Percentiles rank a stretch among this genome's conserved stretches.
Evolutionary conservation across 2,888 invertebrate genomes (phyloP).

Genomic region (Adineta ricciae): DNA sequence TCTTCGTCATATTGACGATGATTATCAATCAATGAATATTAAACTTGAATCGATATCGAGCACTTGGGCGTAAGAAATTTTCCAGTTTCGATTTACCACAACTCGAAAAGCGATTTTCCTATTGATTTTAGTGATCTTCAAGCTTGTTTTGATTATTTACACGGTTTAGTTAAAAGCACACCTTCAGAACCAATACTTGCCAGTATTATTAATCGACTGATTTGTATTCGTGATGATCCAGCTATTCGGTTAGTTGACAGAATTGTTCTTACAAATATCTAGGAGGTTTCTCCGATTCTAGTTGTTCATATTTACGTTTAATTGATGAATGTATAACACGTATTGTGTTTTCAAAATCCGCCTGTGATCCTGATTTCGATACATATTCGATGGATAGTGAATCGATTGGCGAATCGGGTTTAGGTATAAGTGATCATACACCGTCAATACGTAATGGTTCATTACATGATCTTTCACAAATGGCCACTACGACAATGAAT

Average conservation of each 20-base stretch:
- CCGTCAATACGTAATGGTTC: background rate
- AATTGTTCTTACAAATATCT: too few species aligned
- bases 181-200: background rate
- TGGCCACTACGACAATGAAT: background rate
- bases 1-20: background rate
- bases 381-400: background rate
- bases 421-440: background rate
- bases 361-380: constrained; percentile 17
- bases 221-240: constrained; percentile 18
- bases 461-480: constrained; percentile 3
- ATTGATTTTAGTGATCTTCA: background rate
- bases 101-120: too few species aligned
- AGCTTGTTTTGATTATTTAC: constrained; percentile 20
- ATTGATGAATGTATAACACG: constrained; percentile 20
- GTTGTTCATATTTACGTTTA: background rate
- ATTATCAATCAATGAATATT: constrained; percentile 17
- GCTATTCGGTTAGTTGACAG: background rate
- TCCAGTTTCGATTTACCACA: background rate
- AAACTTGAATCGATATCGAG: background rate
- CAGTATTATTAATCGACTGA: background rate
- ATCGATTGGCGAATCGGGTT: background rate
- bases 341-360: constrained; percentile 7
- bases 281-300: background rate
- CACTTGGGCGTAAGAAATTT: background rate
- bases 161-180: background rate